phyloP scores from a whole-genome alignment of 2,113 vertebrate genomes.

The Rhegmatorhina hoffmannsi region DNA sequence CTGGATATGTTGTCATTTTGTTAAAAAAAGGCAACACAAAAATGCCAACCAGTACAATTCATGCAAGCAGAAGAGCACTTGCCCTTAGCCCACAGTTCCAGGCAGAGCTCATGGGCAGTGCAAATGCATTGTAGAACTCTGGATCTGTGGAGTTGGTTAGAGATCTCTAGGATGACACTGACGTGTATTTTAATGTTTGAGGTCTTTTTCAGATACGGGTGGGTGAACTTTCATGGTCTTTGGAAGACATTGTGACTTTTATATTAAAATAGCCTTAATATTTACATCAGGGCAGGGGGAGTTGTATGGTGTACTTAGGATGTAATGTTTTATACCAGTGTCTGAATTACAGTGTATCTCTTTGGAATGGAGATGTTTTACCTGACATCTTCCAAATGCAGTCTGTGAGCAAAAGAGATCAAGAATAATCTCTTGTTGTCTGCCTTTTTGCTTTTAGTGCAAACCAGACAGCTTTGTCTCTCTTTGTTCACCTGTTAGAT shows the following conservation, averaged over 20 bases:
- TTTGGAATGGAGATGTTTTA: not conserved
- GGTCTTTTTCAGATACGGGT: not conserved
- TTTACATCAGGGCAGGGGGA: not conserved
- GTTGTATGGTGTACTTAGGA: accelerated
- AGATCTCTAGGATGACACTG: not conserved
- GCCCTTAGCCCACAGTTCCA: not conserved
- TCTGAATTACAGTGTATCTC: not conserved
- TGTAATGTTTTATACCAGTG: not conserved
- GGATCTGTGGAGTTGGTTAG: not conserved
- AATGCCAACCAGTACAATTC: not conserved
- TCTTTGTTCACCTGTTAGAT: not conserved
- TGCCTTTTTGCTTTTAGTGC: not conserved
- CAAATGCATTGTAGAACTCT: accelerated
- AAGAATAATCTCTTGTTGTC: not conserved
- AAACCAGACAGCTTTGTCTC: not conserved
- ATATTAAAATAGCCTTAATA: not conserved
- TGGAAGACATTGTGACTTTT: not conserved
- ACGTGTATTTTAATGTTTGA: not conserved
- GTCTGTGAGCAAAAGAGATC: not conserved
- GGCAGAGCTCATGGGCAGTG: not conserved
- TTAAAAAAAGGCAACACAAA: not conserved
- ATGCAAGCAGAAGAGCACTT: not conserved
- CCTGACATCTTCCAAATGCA: not conserved
- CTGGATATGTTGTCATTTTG: not conserved
- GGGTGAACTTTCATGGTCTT: not conserved